Evolutionary conservation across 2,888 invertebrate genomes (phyloP).

Genomic region (Pandemis corylana): DNA sequence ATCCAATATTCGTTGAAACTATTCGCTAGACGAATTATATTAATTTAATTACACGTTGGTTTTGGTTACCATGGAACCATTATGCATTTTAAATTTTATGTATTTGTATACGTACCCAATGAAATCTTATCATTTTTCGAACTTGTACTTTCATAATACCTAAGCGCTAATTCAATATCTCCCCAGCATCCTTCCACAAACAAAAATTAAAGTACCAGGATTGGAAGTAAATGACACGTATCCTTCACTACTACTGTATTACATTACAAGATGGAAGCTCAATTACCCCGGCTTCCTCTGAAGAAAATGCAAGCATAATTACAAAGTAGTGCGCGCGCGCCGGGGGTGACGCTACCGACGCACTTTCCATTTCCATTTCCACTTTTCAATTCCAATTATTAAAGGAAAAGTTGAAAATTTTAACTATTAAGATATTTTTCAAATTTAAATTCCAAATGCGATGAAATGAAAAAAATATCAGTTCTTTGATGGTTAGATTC

Average conservation of each 20-base stretch:
- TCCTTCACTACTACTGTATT: background rate
- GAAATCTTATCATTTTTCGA: background rate
- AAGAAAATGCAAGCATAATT: conserved; percentile 9
- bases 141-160: background rate
- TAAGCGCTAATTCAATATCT: background rate
- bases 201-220: background rate
- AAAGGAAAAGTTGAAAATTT: too few species aligned
- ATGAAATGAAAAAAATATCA: too few species aligned
- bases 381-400: background rate
- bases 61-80: too few species aligned
- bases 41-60: too few species aligned
- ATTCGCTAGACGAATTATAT: too few species aligned
- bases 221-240: background rate
- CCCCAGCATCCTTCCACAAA: too few species aligned
- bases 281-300: conserved; percentile 1
- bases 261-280: background rate
- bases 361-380: conserved; percentile 11
- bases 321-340: background rate
- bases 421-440: too few species aligned
- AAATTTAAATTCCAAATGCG: too few species aligned
- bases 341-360: conserved; percentile 3
- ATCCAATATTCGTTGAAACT: too few species aligned
- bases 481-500: too few species aligned
- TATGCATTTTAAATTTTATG: too few species aligned
- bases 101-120: too few species aligned